phyloP scores from a whole-genome alignment of 2,888 invertebrate genomes.

The Chrysina gloriosa region DNA sequence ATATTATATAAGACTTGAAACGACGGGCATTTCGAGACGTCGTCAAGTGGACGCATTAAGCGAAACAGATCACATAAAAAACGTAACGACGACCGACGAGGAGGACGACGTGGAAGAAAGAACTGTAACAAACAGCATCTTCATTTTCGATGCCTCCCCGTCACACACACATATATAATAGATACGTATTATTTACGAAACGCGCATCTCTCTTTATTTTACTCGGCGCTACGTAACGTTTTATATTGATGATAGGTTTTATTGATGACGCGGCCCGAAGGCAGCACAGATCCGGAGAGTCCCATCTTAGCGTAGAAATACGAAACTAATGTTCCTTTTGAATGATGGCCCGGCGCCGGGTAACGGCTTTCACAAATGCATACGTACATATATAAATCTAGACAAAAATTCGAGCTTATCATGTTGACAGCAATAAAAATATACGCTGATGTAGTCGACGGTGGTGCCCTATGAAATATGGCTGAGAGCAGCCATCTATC shows the following conservation, averaged over 20 bases:
- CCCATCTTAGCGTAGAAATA: neutral
- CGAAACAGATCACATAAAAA: neutral
- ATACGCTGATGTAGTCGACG: conserved; percentile 51
- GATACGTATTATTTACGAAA: neutral
- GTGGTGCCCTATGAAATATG: conserved; percentile 10
- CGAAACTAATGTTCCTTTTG: conserved; percentile 2
- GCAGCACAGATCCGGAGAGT: neutral
- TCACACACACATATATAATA: no score
- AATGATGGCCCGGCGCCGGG: neutral
- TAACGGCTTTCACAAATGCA: conserved; percentile 42
- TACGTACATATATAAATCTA: conserved; percentile 49
- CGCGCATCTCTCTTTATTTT: neutral
- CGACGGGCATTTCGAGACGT: neutral
- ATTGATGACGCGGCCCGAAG: neutral
- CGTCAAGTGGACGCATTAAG: conserved; percentile 17
- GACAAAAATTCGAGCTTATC: conserved; percentile 51
- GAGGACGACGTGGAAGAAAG: neutral
- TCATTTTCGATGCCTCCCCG: neutral
- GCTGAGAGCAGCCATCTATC: conserved; percentile 4
- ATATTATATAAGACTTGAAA: neutral
- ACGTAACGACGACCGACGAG: neutral
- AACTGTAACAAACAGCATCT: neutral
- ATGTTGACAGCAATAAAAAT: conserved; percentile 56
- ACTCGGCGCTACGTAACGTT: neutral
- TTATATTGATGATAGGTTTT: conserved; percentile 9